phyloP scores from a whole-genome alignment of 2,113 vertebrate species.

The human region DNA sequence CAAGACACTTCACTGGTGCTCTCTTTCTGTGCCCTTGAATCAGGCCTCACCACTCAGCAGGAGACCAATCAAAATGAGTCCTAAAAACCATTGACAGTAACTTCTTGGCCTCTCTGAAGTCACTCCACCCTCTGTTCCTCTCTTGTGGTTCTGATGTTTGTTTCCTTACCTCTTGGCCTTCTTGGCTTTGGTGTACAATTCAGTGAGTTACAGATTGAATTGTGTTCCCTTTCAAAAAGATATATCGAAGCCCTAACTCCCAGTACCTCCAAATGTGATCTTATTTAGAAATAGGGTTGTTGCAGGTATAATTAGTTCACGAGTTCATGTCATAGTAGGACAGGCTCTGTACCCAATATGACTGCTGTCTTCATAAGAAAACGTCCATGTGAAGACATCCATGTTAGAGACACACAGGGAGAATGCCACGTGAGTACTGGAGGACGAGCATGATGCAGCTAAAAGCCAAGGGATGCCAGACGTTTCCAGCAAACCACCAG shows the following conservation, averaged over 20 bases:
- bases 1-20: accelerated
- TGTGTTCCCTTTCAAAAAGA: too few species aligned
- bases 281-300: not conserved
- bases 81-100: not conserved
- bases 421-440: accelerated
- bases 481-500: not conserved
- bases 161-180: not conserved
- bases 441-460: accelerated
- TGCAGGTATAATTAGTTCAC: not conserved
- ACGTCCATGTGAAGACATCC: not conserved
- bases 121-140: accelerated
- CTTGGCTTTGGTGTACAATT: not conserved
- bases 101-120: not conserved
- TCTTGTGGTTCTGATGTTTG: not conserved
- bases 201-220: not conserved
- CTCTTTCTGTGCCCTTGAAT: not conserved
- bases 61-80: not conserved
- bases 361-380: not conserved
- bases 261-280: not conserved
- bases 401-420: not conserved
- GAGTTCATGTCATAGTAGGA: not conserved
- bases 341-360: too few species aligned
- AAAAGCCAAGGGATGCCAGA: not conserved
- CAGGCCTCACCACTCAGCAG: not conserved
- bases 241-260: not conserved